Percentiles rank a stretch among this genome's conserved stretches.
phyloP scores from a whole-genome alignment of 2,888 invertebrate species.

The Ischnura elegans region DNA sequence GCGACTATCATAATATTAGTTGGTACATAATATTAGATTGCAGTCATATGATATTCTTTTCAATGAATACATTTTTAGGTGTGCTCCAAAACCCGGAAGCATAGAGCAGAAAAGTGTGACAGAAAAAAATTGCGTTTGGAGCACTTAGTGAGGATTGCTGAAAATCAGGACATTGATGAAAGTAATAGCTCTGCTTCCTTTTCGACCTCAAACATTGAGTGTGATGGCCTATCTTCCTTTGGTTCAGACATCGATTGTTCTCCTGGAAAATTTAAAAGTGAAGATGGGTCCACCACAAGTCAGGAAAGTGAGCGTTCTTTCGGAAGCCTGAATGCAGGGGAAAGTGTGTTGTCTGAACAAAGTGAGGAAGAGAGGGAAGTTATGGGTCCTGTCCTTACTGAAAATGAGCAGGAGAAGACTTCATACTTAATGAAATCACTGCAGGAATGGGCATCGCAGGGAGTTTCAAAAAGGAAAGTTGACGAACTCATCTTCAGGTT shows the following conservation, averaged over 20 bases:
- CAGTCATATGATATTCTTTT: neutral
- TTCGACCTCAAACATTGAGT: neutral
- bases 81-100: neutral
- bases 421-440: neutral
- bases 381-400: neutral
- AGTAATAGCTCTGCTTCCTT: neutral
- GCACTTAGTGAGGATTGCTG: neutral
- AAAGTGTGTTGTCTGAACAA: neutral
- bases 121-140: neutral
- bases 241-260: neutral
- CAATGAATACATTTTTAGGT: neutral
- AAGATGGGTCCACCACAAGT: neutral
- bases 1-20: neutral
- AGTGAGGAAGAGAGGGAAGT: neutral
- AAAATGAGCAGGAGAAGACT: neutral
- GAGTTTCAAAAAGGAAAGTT: neutral
- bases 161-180: neutral
- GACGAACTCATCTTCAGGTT: neutral
- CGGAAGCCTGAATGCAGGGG: neutral
- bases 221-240: neutral
- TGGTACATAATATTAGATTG: neutral
- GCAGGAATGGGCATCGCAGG: neutral
- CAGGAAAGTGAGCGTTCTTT: neutral
- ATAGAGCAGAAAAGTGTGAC: neutral
- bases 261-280: neutral